Evolutionary conservation across 2,888 invertebrate species (phyloP), one percentile per base, ranked within the genome.

Genomic region (Philaethria dido): DNA sequence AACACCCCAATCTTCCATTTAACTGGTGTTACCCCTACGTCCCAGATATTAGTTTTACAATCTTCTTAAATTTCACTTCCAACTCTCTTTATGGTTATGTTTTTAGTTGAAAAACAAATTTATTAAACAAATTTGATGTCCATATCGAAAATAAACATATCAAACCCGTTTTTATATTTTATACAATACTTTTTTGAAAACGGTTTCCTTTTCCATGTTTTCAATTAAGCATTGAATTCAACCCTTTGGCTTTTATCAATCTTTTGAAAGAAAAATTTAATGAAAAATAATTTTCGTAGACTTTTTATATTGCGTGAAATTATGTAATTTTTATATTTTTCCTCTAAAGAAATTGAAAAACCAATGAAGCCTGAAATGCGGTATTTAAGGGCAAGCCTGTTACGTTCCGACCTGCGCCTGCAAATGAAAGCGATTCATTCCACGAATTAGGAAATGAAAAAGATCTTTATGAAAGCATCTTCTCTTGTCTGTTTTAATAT

Each of bases 361-460:
- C 25, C 62, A 55, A 36, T 62, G 47, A 55, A 48, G 61, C 65
- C 14, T 52, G 11, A 39, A 55, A 62, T n/a, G 61, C 16, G 64
- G 47, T 48, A 39, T 48, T 55, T 48, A 57, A 59, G 57, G 60
- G 57, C 39, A 29, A 59, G 48, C 29, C 39, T 47, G 57, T 50
- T 20, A 52, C 33, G 45, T 45, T 45, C 61, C 55, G 47, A 63
- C 25, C 36, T 18, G 64, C 44, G 47, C 42, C 83, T 86, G 84
- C 77, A 72, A 80, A 80, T 82, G 84, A 84, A 81, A 80, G 81
- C 80, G 80, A 85, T 87, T 87, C 82, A 85, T 87, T 82, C 74
- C 74, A 73, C 77, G 82, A 85, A 88, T 86, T 84, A 82, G 80
- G 77, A 75, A 78, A 78, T 77, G 78, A 80, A 83, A 85, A 84